phyloP scores from a whole-genome alignment of 2,113 vertebrate genomes.

The Zonotrichia leucophrys region DNA sequence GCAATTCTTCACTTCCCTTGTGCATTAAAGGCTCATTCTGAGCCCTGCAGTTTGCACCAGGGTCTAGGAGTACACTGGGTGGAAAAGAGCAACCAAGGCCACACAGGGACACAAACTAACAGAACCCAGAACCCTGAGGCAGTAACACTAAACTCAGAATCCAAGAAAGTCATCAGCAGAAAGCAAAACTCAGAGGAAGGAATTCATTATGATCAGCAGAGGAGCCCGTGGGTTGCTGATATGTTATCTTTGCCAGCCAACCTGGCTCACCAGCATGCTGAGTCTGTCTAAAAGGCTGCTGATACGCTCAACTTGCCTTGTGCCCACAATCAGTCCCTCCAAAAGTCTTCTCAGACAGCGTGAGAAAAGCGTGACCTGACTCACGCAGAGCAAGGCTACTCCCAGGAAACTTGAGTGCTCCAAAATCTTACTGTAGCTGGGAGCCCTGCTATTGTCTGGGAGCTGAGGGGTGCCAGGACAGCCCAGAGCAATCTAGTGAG shows the following conservation, averaged over 20 bases:
- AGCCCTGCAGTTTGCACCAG: background rate
- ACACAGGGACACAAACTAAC: background rate
- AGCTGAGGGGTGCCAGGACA: background rate
- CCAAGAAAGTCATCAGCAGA: background rate
- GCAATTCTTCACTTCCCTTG: too few species aligned
- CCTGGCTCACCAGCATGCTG: constrained; percentile 2
- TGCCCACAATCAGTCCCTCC: background rate
- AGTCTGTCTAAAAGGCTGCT: background rate
- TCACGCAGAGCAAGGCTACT: background rate
- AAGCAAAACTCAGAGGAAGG: constrained; percentile 27
- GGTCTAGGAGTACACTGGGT: background rate
- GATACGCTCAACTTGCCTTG: background rate
- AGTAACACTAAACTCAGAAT: background rate
- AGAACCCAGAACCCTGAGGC: background rate
- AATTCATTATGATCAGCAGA: background rate
- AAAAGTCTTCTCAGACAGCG: background rate
- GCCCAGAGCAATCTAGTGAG: constrained; percentile 17
- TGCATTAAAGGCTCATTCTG: background rate
- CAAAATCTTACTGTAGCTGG: background rate
- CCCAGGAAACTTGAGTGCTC: background rate
- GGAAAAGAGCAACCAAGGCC: background rate
- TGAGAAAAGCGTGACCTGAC: constrained; percentile 58
- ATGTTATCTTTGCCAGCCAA: constrained; percentile 7
- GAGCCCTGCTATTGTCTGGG: constrained; percentile 20
- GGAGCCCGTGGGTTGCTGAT: background rate